Evolutionary conservation across 2,113 vertebrate genomes (phyloP), one percentile per base, ranked within the genome.

Genomic region (Mixornis gularis): DNA sequence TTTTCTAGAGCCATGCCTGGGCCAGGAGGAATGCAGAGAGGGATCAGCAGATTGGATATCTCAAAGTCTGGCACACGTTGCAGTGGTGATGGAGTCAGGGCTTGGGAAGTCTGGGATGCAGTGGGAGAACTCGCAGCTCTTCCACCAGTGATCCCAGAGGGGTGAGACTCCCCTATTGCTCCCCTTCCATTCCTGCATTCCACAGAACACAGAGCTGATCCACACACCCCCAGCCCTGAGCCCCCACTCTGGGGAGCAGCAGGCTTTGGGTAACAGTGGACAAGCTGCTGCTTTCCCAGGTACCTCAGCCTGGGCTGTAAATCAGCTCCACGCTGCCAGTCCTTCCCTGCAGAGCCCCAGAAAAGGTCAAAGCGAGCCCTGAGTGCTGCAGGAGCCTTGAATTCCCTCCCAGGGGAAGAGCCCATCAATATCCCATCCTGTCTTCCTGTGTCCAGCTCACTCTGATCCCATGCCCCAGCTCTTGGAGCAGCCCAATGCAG

Each of bases 301-400:
- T 7, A 30, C 36, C 24, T n/a, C 58, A 77, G 22, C 36, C 56
- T 7, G 18, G 40, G 62, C 40, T 71, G 36, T 13, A 46, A 59
- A 26, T 53, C 7, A 79, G n/a, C 38, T 41, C 48, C 52, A n/a
- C 0, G 0, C 7, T 72, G 34, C 13, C 34, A 10, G 22, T 5
- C 40, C 44, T 34, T n/a, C 53, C 18, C 55, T 65, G 71, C 65
- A 71, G 59, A 79, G 32, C 13, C 51, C 56, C 73, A 41, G 32
- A 5, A 2, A 4, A 58, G 48, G 48, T 4, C 34, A 17, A 11
- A 63, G 32, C 0, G 3, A 87, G 82, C 70, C n/a, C 19, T 0
- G 2, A 64, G 41, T 24, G 59, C 43, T 43, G 25, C 5, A 46
- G 44, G 27, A 85, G 71, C 65, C 40, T 30, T 12, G 25, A 81